Conservation (phyloP, 37 sponge, comb jelly and placozoan genomes). For the Halisarca cf. caerulea region DNA sequence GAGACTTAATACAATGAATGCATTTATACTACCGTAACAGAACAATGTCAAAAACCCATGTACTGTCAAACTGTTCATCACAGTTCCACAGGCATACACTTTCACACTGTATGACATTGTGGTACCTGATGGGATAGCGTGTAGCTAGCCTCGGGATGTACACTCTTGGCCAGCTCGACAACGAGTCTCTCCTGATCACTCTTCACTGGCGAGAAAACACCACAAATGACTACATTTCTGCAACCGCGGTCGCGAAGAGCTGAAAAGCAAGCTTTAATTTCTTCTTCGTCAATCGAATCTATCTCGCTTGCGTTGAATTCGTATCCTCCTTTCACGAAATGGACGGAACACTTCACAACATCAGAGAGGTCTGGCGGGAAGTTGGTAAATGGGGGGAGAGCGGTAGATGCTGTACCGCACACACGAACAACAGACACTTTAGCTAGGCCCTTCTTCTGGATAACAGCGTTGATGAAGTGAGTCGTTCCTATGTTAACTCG, state of each 20-base stretch:
- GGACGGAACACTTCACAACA: slow-evolving; percentile 4
- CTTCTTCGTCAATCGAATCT: slow-evolving; percentile 31
- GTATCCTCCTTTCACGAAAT: slow-evolving; percentile 69
- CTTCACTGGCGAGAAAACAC: slow-evolving; percentile 74
- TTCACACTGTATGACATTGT: too few species aligned
- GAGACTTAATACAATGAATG: too few species aligned
- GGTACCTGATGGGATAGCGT: slow-evolving; percentile 74
- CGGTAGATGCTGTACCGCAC: slow-evolving; percentile 62
- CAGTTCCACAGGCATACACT: too few species aligned
- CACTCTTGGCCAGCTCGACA: slow-evolving; percentile 36
- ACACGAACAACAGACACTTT: slow-evolving; percentile 72
- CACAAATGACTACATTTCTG: slow-evolving; percentile 66
- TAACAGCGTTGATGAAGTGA: slow-evolving; percentile 83
- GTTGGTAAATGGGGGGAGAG: slow-evolving; percentile 79
- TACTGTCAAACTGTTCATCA: too few species aligned
- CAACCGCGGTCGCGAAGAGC: slow-evolving; percentile 25
- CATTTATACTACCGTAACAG: too few species aligned
- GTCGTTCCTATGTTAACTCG: slow-evolving; percentile 87
- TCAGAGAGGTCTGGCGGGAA: slow-evolving; percentile 61
- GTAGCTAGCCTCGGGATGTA: slow-evolving; percentile 44
- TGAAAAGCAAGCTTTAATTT: slow-evolving; percentile 25
- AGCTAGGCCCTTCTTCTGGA: slow-evolving; percentile 52
- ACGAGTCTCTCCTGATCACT: slow-evolving; percentile 59
- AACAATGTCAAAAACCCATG: too few species aligned
- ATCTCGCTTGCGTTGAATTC: slow-evolving; percentile 55